A percentile compares a stretch with the other conserved stretches of the same genome.
Conservation (phyloP, 2,113 vertebrate species). For the Ophthalmolycus amberensis region DNA sequence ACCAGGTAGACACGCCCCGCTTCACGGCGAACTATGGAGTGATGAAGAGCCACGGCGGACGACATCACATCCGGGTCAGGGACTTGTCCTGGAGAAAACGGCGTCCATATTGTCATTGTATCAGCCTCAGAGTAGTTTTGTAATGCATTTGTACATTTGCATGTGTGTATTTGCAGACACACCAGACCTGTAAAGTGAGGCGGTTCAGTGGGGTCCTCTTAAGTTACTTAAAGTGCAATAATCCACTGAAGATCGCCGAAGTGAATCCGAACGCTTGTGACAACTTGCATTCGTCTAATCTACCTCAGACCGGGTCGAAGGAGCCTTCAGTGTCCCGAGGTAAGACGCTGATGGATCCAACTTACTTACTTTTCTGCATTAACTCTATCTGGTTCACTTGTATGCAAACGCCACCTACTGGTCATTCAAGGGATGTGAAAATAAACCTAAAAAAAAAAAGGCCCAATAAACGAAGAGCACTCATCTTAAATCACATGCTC, state of each 20-base stretch:
- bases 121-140: too few species aligned
- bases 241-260: conserved; percentile 65
- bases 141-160: neutral
- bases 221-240: conserved; percentile 60
- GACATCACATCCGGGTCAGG: conserved; percentile 85
- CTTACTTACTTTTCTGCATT: conserved; percentile 1
- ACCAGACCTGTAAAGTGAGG: conserved; percentile 29
- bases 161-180: conserved; percentile 1
- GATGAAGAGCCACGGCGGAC: conserved; percentile 84
- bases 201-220: conserved; percentile 32
- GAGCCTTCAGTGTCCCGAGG: neutral
- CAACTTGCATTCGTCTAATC: conserved; percentile 73
- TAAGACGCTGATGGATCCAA: neutral
- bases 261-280: conserved; percentile 65
- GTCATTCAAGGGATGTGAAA: conserved; percentile 14
- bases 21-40: conserved; percentile 77
- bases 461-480: neutral
- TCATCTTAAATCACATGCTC: neutral
- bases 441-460: neutral
- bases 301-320: conserved; percentile 26
- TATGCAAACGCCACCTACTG: conserved; percentile 55
- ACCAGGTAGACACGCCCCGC: conserved; percentile 83
- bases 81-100: conserved; percentile 78
- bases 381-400: neutral
- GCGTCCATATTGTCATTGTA: neutral